These are phyloP conservation scores for Helicoverpa armigera DNA, from an alignment of 1,140 invertebrate genomes.

Conservation along the genomic window DNA sequence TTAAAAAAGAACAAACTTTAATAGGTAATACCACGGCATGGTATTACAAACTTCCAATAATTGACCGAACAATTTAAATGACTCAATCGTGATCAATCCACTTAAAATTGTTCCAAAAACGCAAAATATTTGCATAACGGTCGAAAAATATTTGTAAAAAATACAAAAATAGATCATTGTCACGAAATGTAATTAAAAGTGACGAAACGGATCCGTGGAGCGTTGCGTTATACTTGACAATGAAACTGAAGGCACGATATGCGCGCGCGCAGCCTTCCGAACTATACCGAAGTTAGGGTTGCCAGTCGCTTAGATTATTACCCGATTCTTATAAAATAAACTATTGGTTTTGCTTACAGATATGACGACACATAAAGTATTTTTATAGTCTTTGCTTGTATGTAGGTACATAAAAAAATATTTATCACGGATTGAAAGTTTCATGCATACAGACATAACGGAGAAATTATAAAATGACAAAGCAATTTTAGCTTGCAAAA, in stretches of 20 bases:
- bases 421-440: background rate
- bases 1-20: too few relatives aligned
- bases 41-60: background rate
- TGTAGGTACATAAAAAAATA: background rate
- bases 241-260: constrained; percentile 50
- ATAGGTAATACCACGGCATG: too few relatives aligned
- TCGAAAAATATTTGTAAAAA: constrained; percentile 42
- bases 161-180: constrained; percentile 10
- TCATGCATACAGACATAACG: too few relatives aligned
- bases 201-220: constrained; percentile 40
- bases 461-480: too few relatives aligned
- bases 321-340: too few relatives aligned
- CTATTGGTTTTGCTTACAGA: background rate
- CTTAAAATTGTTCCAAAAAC: constrained; percentile 30
- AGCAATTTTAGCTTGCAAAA: too few relatives aligned
- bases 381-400: too few relatives aligned
- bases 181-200: constrained; percentile 50
- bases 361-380: background rate
- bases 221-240: constrained; percentile 54
- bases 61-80: background rate
- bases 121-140: constrained; percentile 43
- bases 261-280: constrained; percentile 41
- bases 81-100: constrained; percentile 27
- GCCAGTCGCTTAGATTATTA: background rate
- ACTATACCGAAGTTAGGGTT: constrained; percentile 16